Evolutionary conservation across 2,797 vertebrate genomes (phyloP), one percentile per base, ranked within the genome.

Genomic region (Lepus oiostolus): DNA sequence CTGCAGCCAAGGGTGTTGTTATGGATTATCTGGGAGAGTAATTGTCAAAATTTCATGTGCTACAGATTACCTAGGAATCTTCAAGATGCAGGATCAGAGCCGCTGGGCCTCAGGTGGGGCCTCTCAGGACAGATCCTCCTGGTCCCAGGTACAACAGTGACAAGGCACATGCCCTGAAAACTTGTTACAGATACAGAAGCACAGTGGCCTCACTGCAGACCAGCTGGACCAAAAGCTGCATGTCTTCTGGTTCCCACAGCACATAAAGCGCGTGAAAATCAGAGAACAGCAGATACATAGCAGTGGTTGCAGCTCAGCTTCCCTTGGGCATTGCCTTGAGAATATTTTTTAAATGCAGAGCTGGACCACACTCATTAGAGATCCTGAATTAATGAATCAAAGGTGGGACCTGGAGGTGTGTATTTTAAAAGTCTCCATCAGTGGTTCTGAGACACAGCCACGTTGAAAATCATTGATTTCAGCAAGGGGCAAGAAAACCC

Each of bases 381-480:
- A 14, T 32, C 70, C 74, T 52, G 6, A 67, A 30, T 26, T 14
- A 19, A 68, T 2, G 35, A 2, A 14, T 35, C 1, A 7, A 2
- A 19, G 13, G 16, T 35, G 22, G 5, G 26, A 35, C 30, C 54
- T 2, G 24, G 10, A 22, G 14, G 1, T 35, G 14, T 16, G 11
- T 5, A 2, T 50, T 84, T 12, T 30, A 38, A 81, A 71, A 52
- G 7, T 71, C 62, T 52, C 4, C 60, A 52, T 17, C 2, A 50
- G 30, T 0, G 28, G 19, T 21, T 74, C 52, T 28, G 13, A 42
- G 1, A 10, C 2, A 5, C 1, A 5, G 3, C 7, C 7, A 0
- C 0, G 1, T 42, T 9, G 47, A 42, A 16, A 90, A 28, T 19
- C 21, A 30, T 5, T 16, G 4, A 63, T 72, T 50, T 21, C 35